Evolutionary conservation across 2,888 invertebrate genomes (phyloP).

Genomic region (Acutogordius australiensis): DNA sequence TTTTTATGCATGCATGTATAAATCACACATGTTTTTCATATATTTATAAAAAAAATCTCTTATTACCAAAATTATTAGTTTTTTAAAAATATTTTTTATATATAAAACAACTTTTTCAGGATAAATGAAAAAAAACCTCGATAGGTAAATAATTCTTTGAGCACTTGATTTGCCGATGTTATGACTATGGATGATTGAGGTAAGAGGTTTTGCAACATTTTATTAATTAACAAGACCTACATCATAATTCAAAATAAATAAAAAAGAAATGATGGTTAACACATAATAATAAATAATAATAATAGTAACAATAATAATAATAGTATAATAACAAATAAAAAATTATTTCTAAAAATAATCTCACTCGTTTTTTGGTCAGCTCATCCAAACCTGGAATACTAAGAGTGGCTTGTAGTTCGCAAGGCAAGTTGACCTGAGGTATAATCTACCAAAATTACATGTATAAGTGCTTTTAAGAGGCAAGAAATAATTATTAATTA

Average conservation of each 20-base stretch:
- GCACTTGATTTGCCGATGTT: constrained; percentile 3
- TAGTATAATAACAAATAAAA: not conserved
- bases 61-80: too few species aligned
- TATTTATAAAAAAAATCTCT: too few species aligned
- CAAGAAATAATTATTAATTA: too few species aligned
- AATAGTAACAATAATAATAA: not conserved
- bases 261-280: too few species aligned
- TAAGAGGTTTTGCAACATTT: not conserved
- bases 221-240: not conserved
- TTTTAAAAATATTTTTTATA: too few species aligned
- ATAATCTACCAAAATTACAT: too few species aligned
- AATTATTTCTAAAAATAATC: not conserved
- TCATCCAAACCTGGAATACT: not conserved
- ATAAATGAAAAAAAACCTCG: too few species aligned
- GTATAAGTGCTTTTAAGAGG: too few species aligned
- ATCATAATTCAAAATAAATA: not conserved
- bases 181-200: constrained; percentile 1
- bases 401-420: not conserved
- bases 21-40: too few species aligned
- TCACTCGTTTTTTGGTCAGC: not conserved
- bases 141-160: constrained; percentile 8
- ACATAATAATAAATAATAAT: not conserved
- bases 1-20: too few species aligned
- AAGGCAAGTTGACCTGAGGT: not conserved
- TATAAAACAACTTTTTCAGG: too few species aligned